Evolutionary conservation across 2,888 invertebrate species (phyloP), one percentile per base, ranked within the genome.

Genomic region (Coleophora flavipennella): DNA sequence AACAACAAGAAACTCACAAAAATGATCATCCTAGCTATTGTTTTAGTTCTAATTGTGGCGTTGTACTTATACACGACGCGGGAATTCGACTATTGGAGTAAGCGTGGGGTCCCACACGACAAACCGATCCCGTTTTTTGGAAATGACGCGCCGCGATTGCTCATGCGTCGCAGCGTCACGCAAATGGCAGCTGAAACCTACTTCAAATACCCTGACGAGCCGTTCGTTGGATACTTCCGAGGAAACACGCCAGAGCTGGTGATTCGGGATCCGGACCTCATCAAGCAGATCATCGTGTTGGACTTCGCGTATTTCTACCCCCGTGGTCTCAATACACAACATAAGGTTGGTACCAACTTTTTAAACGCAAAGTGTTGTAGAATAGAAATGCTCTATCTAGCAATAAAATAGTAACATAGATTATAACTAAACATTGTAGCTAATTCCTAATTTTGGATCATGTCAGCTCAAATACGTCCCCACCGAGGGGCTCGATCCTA

Each of bases 221-320:
- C 39, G 29, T 38, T 49, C 8, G 48, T 51, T 2, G 53, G 53
- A 1, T 42, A 39, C 27, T 53, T 39, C 36, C 33, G 41, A 25
- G 34, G 20, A n/a, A 43, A 33, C 9, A 41, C 29, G 7, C 53
- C 50, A 6, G 44, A 42, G 7, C 36, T 57, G 2, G 39, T 57
- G 26, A 41, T 57, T 7, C 40, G 51, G 29, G 54, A 56, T 40
- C 52, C 56, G 0, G 53, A 49, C 10, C 36, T 52, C 7, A 44
- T 51, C 2, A 53, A 52, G 35, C 36, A 41, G 2, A 32, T 57
- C 9, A 32, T 57, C 9, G 35, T 46, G 0, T 39, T 46, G 7
- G 56, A 57, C 40, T 57, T 55, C 25, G 13, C 3, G 2, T 26
- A 41, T 31, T 55, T 55, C 28, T 40, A 45, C 28, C 34, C 44